Percentiles rank a stretch among this genome's conserved stretches.
Evolutionary conservation across 1,140 invertebrate species (phyloP).

Genomic region (Eumaeus atala): DNA sequence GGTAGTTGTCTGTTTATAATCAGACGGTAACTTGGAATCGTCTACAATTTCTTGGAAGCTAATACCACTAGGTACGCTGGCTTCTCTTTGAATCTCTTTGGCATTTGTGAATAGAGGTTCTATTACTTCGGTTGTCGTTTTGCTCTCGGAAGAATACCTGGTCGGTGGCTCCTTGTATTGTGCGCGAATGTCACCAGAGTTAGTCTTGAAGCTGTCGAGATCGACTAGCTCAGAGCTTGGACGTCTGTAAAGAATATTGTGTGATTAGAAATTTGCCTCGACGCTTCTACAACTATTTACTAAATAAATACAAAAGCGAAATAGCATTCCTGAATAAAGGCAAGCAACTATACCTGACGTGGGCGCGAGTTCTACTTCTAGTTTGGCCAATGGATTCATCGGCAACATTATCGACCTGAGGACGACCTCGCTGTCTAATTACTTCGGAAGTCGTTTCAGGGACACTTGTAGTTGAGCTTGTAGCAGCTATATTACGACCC

Average conservation of each 20-base stretch:
- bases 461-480: constrained; percentile 45
- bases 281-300: background rate
- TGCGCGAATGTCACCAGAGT: constrained; percentile 71
- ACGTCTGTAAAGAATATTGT: constrained; percentile 62
- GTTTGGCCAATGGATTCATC: constrained; percentile 67
- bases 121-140: constrained; percentile 46
- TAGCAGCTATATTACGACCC: constrained; percentile 75
- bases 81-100: constrained; percentile 49
- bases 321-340: background rate
- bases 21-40: constrained; percentile 51
- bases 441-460: constrained; percentile 54
- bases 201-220: constrained; percentile 85
- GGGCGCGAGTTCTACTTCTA: constrained; percentile 64
- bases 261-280: background rate
- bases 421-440: constrained; percentile 67
- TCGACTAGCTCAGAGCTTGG: constrained; percentile 86
- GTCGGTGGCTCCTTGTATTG: constrained; percentile 64
- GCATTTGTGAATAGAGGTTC: constrained; percentile 31
- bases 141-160: constrained; percentile 58
- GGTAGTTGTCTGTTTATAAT: constrained; percentile 60
- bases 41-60: constrained; percentile 56
- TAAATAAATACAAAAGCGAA: background rate
- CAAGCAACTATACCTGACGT: constrained; percentile 55
- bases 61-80: constrained; percentile 38
- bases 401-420: constrained; percentile 61